phyloP scores from a whole-genome alignment of 1,140 invertebrate genomes.

The Druon quercuslanigerum region DNA sequence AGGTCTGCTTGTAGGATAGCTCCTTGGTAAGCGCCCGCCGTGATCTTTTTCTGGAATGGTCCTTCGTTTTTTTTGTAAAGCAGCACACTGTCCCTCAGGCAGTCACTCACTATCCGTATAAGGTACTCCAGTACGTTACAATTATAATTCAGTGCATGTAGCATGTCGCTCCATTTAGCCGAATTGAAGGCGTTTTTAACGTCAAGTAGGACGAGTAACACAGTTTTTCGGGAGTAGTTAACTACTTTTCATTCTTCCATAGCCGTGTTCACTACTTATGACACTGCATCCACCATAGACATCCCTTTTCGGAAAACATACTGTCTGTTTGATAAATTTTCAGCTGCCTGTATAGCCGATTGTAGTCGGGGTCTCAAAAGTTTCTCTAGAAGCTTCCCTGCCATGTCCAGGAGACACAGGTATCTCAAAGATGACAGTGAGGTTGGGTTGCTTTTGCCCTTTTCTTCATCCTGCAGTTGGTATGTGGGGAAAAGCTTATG shows the following conservation, averaged over 20 bases:
- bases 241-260: neutral
- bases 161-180: neutral
- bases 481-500: neutral
- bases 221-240: conserved; percentile 24
- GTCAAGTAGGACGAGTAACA: no score
- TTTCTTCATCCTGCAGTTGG: neutral
- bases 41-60: no score
- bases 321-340: conserved; percentile 55
- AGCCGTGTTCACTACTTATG: conserved; percentile 30
- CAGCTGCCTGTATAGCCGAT: conserved; percentile 37
- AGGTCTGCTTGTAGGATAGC: no score
- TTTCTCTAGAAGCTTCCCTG: conserved; percentile 65
- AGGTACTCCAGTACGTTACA: conserved; percentile 36
- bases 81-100: conserved; percentile 1
- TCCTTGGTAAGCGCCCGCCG: no score
- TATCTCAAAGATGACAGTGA: conserved; percentile 38
- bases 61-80: no score
- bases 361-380: conserved; percentile 50
- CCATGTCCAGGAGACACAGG: conserved; percentile 50
- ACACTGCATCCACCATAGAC: conserved; percentile 63
- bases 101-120: conserved; percentile 42
- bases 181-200: no score
- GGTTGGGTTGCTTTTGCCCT: conserved; percentile 43
- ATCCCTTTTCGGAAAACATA: conserved; percentile 54
- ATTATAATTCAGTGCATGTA: neutral